Evolutionary conservation across 2,888 invertebrate species (phyloP).

Genomic region (Chironomus riparius): DNA sequence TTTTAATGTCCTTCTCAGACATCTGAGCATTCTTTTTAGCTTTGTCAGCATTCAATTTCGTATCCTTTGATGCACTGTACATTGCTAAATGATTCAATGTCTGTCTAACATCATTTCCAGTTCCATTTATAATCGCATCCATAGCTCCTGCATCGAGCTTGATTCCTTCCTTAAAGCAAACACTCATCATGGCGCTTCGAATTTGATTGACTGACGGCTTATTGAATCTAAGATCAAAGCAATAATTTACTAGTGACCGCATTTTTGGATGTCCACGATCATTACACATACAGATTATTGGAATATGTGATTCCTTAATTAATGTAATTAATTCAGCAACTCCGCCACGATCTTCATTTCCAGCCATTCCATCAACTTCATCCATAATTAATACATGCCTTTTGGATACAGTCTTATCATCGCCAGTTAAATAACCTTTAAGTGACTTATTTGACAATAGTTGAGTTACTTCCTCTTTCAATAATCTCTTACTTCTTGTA

Average conservation of each 20-base stretch:
- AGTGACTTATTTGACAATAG: constrained; percentile 68
- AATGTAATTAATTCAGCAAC: constrained; percentile 86
- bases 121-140: constrained; percentile 71
- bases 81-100: constrained; percentile 83
- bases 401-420: constrained; percentile 49
- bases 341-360: constrained; percentile 97
- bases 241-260: constrained; percentile 84
- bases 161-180: constrained; percentile 85
- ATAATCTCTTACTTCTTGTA: constrained; percentile 78
- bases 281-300: constrained; percentile 96
- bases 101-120: constrained; percentile 90
- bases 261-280: constrained; percentile 91
- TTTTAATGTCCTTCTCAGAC: constrained; percentile 71
- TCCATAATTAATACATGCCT: constrained; percentile 98
- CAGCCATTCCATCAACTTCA: constrained; percentile 99
- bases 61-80: constrained; percentile 57
- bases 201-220: constrained; percentile 86
- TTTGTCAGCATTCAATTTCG: constrained; percentile 33
- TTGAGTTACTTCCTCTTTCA: constrained; percentile 76
- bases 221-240: constrained; percentile 81
- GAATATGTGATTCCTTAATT: constrained; percentile 79
- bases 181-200: constrained; percentile 78
- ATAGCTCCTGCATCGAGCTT: constrained; percentile 68
- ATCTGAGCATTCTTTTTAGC: constrained; percentile 47
- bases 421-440: constrained; percentile 59